Percentiles rank a stretch among this genome's conserved stretches.
These are phyloP conservation scores for Cotesia chilonis DNA, from an alignment of 1,140 invertebrate genomes.

Conservation along the genomic window DNA sequence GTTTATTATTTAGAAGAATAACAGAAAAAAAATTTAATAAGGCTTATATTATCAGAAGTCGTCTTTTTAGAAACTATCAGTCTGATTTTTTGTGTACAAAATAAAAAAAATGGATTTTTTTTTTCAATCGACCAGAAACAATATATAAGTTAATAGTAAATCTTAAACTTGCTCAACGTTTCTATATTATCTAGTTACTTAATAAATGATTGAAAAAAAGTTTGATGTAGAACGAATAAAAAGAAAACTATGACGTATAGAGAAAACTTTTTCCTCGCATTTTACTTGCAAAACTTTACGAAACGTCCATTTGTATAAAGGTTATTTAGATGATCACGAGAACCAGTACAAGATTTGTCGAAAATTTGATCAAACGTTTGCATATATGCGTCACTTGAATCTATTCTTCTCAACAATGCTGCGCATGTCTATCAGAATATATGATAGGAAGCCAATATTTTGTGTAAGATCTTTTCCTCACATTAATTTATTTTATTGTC, in stretches of 20 bases:
- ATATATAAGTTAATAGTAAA: conserved; percentile 8
- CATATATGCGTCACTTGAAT: conserved; percentile 4
- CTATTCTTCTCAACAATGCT: conserved; percentile 17
- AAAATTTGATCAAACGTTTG: conserved; percentile 39
- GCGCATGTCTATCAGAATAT: conserved; percentile 19
- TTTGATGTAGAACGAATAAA: conserved; percentile 3
- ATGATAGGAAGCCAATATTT: neutral
- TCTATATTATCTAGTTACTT: neutral
- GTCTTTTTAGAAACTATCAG: no score
- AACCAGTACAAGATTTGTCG: conserved; percentile 24
- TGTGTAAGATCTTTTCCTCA: neutral
- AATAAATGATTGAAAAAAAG: conserved; percentile 22
- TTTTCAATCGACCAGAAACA: neutral
- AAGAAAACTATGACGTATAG: conserved; percentile 13
- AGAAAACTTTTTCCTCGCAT: conserved; percentile 18
- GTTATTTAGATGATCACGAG: neutral
- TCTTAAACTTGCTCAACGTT: neutral
- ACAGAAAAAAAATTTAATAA: no score
- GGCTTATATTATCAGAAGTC: no score
- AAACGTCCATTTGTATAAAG: conserved; percentile 27
- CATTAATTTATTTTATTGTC: neutral
- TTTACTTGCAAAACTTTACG: conserved; percentile 26
- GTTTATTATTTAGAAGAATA: no score
- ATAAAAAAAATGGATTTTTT: neutral
- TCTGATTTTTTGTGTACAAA: neutral